These are phyloP conservation scores for Spermophilus dauricus DNA, from an alignment of 2,113 vertebrate genomes.

Conservation along the genomic window DNA sequence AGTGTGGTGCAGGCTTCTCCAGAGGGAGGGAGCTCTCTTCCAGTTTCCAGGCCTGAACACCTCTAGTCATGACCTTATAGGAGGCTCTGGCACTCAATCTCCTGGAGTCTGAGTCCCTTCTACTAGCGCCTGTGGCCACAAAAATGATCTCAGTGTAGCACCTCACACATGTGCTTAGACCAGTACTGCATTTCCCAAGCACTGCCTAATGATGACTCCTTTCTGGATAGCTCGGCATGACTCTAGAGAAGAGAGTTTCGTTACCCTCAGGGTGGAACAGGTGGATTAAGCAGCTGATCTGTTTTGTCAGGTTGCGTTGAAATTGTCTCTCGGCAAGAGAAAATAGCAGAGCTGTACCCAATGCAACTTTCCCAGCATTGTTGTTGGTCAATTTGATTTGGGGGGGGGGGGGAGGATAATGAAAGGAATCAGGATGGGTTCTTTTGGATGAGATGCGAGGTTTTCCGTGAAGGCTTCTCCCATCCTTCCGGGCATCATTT, in stretches of 20 bases:
- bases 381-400: slow-evolving; percentile 21
- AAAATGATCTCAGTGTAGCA: background rate
- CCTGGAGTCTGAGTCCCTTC: background rate
- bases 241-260: slow-evolving; percentile 24
- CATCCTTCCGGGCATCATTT: slow-evolving; percentile 36
- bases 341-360: background rate
- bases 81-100: background rate
- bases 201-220: background rate
- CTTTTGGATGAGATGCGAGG: slow-evolving; percentile 10
- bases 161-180: background rate
- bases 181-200: background rate
- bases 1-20: background rate
- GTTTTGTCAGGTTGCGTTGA: background rate
- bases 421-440: background rate
- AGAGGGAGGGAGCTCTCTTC: background rate
- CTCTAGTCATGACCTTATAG: background rate
- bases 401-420: background rate
- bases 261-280: background rate
- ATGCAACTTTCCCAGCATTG: background rate
- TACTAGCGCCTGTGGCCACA: background rate
- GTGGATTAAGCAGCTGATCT: background rate
- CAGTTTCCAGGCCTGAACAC: background rate
- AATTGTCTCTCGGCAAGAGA: slow-evolving; percentile 49
- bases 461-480: background rate
- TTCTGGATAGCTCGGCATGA: background rate